phyloP scores from a whole-genome alignment of 2,797 vertebrate species.

The Neosilurus mollespiculum region DNA sequence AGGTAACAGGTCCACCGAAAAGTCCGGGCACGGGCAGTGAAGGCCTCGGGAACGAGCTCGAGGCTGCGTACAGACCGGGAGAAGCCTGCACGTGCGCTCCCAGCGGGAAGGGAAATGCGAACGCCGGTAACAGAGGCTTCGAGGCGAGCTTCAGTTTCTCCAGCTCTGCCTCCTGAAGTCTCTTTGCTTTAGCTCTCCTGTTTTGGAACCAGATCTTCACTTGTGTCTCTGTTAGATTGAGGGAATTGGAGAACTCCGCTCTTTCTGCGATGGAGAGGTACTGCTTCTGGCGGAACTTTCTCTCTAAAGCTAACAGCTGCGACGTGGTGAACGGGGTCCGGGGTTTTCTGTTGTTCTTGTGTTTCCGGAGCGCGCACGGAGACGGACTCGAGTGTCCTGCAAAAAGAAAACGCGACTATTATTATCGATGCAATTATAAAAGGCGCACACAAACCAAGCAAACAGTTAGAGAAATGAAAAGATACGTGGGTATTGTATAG shows the following conservation, averaged over 20 bases:
- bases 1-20: slow-evolving; percentile 74
- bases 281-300: slow-evolving; percentile 85
- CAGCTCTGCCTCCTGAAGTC: slow-evolving; percentile 83
- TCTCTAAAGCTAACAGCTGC: slow-evolving; percentile 82
- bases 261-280: slow-evolving; percentile 85
- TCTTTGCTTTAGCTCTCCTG: slow-evolving; percentile 83
- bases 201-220: slow-evolving; percentile 89
- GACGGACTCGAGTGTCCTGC: slow-evolving; percentile 77
- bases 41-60: slow-evolving; percentile 70
- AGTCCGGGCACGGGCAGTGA: slow-evolving; percentile 75
- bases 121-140: slow-evolving; percentile 78
- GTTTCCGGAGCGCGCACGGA: slow-evolving; percentile 79
- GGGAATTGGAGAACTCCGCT: slow-evolving; percentile 81
- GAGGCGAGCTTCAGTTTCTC: slow-evolving; percentile 80
- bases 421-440: no score
- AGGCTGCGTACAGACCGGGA: slow-evolving; percentile 70
- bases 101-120: slow-evolving; percentile 78
- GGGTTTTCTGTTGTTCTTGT: slow-evolving; percentile 86
- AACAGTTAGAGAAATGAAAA: not conserved
- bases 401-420: not conserved
- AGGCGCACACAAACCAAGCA: not conserved
- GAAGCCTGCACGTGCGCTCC: slow-evolving; percentile 71
- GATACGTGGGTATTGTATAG: no score
- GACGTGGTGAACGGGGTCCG: slow-evolving; percentile 82
- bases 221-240: slow-evolving; percentile 83